phyloP scores from a whole-genome alignment of 2,113 vertebrate genomes.

The Channa maculata region DNA sequence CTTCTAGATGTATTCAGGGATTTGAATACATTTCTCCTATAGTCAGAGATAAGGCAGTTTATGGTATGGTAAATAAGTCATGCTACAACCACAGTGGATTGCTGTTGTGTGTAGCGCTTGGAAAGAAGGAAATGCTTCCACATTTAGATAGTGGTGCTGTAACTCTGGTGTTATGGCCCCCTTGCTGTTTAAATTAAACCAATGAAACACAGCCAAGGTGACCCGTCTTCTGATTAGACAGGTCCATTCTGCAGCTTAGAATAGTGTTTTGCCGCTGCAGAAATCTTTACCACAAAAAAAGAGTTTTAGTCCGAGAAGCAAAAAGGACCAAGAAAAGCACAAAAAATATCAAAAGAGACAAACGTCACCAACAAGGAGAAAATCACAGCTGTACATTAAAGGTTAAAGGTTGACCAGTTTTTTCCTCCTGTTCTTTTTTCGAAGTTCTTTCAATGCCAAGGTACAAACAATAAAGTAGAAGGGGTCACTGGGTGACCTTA shows the following conservation, averaged over 20 bases:
- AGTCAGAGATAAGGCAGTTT: constrained; percentile 73
- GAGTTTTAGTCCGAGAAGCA: constrained; percentile 65
- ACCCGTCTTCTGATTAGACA: constrained; percentile 45
- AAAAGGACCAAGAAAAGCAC: constrained; percentile 69
- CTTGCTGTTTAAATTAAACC: constrained; percentile 42
- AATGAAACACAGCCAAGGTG: constrained; percentile 58
- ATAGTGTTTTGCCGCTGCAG: constrained; percentile 67
- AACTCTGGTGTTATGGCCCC: constrained; percentile 48
- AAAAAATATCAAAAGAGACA: constrained; percentile 77
- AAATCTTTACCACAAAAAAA: constrained; percentile 64
- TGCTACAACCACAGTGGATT: constrained; percentile 64
- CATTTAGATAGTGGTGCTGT: constrained; percentile 44
- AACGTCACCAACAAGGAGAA: constrained; percentile 72
- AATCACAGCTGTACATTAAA: constrained; percentile 83
- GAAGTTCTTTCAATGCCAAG: constrained; percentile 45
- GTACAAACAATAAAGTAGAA: constrained; percentile 60
- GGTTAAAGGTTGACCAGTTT: constrained; percentile 73
- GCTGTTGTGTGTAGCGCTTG: constrained; percentile 57
- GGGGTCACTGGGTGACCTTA: constrained; percentile 52
- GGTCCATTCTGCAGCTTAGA: constrained; percentile 56
- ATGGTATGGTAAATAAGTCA: constrained; percentile 75
- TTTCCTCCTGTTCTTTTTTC: constrained; percentile 37
- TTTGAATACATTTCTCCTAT: constrained; percentile 52
- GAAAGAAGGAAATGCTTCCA: constrained; percentile 43
- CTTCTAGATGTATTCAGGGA: constrained; percentile 20